Evolutionary conservation across 2,113 vertebrate genomes (phyloP).

Genomic region (Eublepharis macularius): DNA sequence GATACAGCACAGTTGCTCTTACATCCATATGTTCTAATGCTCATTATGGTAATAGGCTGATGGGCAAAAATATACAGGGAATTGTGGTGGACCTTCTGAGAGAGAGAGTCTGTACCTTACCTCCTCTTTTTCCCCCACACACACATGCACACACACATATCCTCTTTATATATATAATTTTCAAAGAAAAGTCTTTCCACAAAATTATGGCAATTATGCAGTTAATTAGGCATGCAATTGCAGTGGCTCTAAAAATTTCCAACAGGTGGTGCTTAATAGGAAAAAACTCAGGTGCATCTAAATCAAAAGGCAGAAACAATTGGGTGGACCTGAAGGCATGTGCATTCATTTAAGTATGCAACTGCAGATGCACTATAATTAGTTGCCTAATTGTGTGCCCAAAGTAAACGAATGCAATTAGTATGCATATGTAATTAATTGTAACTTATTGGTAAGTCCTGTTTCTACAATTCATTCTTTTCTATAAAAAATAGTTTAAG

Average conservation of each 20-base stretch:
- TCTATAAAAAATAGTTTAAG: slow-evolving; percentile 48
- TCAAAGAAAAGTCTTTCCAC: slow-evolving; percentile 51
- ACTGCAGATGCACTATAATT: slow-evolving; percentile 63
- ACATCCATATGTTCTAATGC: no score
- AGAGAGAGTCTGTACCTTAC: not conserved
- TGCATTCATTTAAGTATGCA: slow-evolving; percentile 39
- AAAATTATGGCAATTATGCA: slow-evolving; percentile 66
- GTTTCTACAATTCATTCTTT: slow-evolving; percentile 37
- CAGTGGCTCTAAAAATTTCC: slow-evolving; percentile 59
- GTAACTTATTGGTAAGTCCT: slow-evolving; percentile 62
- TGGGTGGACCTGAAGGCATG: slow-evolving; percentile 26
- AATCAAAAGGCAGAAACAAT: slow-evolving; percentile 29
- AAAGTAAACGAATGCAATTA: slow-evolving; percentile 41
- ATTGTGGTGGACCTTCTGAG: not conserved
- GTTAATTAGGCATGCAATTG: slow-evolving; percentile 66
- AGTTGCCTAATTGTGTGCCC: slow-evolving; percentile 60
- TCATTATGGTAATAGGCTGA: not conserved
- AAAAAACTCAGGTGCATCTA: slow-evolving; percentile 11
- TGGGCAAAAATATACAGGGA: not conserved
- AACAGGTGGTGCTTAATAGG: slow-evolving; percentile 53
- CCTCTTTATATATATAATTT: slow-evolving; percentile 45
- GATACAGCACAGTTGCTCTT: no score
- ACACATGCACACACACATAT: no score
- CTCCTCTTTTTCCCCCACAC: not conserved
- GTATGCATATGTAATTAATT: slow-evolving; percentile 61